Evolutionary conservation across 1,140 invertebrate genomes (phyloP).

Genomic region (Diorhabda elongata): DNA sequence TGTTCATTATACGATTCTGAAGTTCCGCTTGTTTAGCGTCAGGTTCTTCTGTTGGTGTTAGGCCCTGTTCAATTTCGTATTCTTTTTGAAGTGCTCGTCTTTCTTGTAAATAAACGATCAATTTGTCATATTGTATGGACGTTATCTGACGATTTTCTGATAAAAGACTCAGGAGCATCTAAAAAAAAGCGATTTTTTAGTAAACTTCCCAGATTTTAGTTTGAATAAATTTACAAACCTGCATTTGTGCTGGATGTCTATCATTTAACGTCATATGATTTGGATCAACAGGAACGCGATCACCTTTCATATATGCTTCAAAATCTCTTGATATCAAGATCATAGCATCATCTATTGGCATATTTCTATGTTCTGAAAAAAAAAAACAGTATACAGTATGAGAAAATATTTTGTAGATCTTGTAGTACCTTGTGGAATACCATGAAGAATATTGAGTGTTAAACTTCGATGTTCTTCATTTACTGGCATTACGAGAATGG

Average conservation of each 20-base stretch:
- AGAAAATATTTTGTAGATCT: background rate
- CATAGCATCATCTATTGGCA: conserved; percentile 89
- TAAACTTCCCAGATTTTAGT: background rate
- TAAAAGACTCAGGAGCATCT: conserved; percentile 70
- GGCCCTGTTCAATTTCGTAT: conserved; percentile 61
- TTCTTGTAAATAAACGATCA: conserved; percentile 76
- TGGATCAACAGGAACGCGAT: conserved; percentile 46
- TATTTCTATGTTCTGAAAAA: conserved; percentile 81
- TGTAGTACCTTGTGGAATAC: conserved; percentile 76
- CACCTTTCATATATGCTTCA: conserved; percentile 67
- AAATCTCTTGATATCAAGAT: conserved; percentile 75
- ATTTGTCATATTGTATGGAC: conserved; percentile 72
- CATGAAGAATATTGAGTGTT: conserved; percentile 87
- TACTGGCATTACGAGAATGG: conserved; percentile 77
- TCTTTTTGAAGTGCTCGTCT: conserved; percentile 68
- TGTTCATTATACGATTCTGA: conserved; percentile 80
- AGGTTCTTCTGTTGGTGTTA: conserved; percentile 49
- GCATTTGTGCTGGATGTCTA: conserved; percentile 66
- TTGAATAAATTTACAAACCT: conserved; percentile 44
- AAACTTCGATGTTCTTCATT: conserved; percentile 83
- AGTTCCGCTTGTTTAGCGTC: conserved; percentile 63
- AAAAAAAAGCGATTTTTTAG: conserved; percentile 5
- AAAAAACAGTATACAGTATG: background rate
- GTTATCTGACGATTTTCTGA: conserved; percentile 77
- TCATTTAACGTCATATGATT: conserved; percentile 46